Evolutionary conservation across 1,140 invertebrate genomes (phyloP).

Genomic region (Trigoniulus corallinus): DNA sequence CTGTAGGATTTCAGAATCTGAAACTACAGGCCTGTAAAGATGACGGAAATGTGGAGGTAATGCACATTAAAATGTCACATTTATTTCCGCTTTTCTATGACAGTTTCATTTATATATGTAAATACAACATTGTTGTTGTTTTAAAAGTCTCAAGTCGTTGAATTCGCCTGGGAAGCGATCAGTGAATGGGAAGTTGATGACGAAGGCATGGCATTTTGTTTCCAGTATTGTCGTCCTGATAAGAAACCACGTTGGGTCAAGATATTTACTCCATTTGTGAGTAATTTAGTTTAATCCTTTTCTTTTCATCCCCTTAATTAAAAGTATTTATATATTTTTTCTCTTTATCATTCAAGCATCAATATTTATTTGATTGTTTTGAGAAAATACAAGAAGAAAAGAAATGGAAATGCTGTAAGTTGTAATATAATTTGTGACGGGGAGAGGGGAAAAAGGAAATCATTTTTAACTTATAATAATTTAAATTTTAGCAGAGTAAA

Average conservation of each 20-base stretch:
- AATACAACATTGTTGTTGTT: constrained; percentile 16
- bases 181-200: constrained; percentile 75
- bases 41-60: constrained; percentile 63
- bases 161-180: constrained; percentile 65
- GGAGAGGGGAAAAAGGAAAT: no score
- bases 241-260: constrained; percentile 69
- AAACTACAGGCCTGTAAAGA: constrained; percentile 74
- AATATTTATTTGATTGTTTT: constrained; percentile 7
- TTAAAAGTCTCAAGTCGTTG: constrained; percentile 62
- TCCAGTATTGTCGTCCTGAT: constrained; percentile 67
- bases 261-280: constrained; percentile 82
- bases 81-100: neutral
- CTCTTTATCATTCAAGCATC: neutral
- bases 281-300: constrained; percentile 23
- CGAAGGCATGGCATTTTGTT: constrained; percentile 72
- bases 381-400: constrained; percentile 1
- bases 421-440: constrained; percentile 6
- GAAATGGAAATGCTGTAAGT: neutral
- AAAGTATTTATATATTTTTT: constrained; percentile 5
- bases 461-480: no score
- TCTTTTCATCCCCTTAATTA: neutral
- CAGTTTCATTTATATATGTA: neutral
- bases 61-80: neutral
- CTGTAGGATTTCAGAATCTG: constrained; percentile 51
- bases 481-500: no score